Evolutionary conservation across 1,140 invertebrate species (phyloP), one percentile per base, ranked within the genome.

Genomic region (Camponotus floridanus): DNA sequence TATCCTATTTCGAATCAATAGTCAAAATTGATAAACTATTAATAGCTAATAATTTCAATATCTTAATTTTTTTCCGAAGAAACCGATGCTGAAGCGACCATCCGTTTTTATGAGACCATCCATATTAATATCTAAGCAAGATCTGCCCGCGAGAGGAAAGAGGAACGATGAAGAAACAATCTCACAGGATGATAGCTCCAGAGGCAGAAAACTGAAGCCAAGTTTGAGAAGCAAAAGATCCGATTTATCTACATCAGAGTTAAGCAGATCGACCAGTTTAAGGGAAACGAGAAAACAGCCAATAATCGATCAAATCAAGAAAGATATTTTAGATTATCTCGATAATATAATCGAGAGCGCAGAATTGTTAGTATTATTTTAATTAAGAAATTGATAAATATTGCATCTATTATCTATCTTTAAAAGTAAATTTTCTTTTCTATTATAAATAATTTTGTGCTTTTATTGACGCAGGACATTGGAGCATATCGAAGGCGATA

Each of bases 401-500:
- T 70, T 80, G 5, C 0, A 57, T 36, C 1, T 15, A 15, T 15
- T 45, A 33, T 55, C 31, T 18, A n/a, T 39, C 2, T 31, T 21
- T 36, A 45, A 61, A 15, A 26, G 26, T 31, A 3, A 4, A 42
- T 61, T 74, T 57, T 67, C 26, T 51, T 9, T 8, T 33, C 13
- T 2, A 33, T 51, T 55, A 33, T 2, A 8, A 61, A 83, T 15
- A 48, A 5, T 9, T 21, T 39, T 11, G 26, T 33, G 9, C 45
- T 70, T 67, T 70, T 61, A 31, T 62, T 81, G 1, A 55, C 85
- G 42, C 87, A 97, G 96, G 97, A 96, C 96, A 11, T 95, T 96
- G 67, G 96, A 97, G 86, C 96, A 97, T 89, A 95, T 97, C 18
- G 96, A 97, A 88, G 96, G 96, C 65, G 96, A 97, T 73, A 96